These are phyloP conservation scores for Ganaspis sp. DNA, from an alignment of 1,140 invertebrate genomes.

Conservation along the genomic window DNA sequence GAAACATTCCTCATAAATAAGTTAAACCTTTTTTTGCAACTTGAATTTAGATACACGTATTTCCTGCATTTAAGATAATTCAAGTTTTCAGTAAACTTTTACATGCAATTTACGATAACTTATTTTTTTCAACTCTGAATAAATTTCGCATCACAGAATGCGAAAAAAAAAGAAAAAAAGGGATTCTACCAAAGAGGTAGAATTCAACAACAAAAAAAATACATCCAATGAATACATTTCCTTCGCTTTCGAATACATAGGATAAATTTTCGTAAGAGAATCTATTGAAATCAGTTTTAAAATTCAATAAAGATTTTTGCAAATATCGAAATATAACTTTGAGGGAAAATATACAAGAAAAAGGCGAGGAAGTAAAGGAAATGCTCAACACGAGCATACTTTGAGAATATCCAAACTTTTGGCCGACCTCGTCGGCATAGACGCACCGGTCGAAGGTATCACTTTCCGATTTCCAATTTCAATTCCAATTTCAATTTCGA, in stretches of 20 bases:
- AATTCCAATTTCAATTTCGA: conserved; percentile 57
- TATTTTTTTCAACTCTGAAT: too few species aligned
- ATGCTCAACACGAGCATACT: not conserved
- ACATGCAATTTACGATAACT: too few species aligned
- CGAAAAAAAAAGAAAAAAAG: too few species aligned
- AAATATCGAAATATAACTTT: conserved; percentile 1
- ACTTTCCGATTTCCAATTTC: conserved; percentile 60
- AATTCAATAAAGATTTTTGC: conserved; percentile 10
- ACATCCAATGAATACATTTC: not conserved
- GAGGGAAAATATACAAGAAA: conserved; percentile 1
- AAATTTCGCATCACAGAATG: too few species aligned
- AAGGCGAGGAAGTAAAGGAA: conserved; percentile 11
- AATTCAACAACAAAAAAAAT: not conserved
- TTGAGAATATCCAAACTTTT: conserved; percentile 35
- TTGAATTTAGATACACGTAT: too few species aligned
- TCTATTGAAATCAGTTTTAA: not conserved
- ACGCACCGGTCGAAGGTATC: conserved; percentile 45
- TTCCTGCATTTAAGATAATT: too few species aligned
- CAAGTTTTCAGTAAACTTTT: too few species aligned
- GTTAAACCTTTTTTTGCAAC: too few species aligned
- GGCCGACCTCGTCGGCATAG: conserved; percentile 23
- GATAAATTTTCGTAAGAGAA: not conserved
- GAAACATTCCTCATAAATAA: too few species aligned
- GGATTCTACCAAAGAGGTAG: too few species aligned
- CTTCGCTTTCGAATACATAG: not conserved